Base-by-base conservation (phyloP, 2,113 vertebrate species). In the Tamias sibiricus region DNA sequence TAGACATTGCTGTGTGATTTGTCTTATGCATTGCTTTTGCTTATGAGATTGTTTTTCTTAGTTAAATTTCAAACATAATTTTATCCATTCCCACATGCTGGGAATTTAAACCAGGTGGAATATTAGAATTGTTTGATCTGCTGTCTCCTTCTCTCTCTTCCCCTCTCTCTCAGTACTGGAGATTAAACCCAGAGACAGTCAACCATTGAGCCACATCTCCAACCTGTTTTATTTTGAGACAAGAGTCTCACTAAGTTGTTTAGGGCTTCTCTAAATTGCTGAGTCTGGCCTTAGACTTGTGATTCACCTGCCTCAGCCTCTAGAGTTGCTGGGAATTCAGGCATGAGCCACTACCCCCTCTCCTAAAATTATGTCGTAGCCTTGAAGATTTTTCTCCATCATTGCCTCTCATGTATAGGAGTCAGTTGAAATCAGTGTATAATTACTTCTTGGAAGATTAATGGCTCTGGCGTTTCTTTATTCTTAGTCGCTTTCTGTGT, bases 371-470 rank as follows among this genome's bases (percentile, higher is more conserved):
- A 77, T 57, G 24, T 66, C 92, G n/a, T 59, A 81, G 64, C 42
- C 59, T 94, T 92, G 95, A 90, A 86, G 59, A 92, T 52, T 95
- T 96, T 84, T 59, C 82, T 87, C 86, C 75, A 47, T 90, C 52
- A 47, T 22, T 85, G 28, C 52, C 72, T 92, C 35, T 94, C 57
- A 2, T 44, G 75, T 91, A 80, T 96, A 68, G 85, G 64, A 95
- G 84, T 94, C 80, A 87, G 47, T 71, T 92, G 69, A 96, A 97
- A 77, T 95, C n/a, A 10, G 40, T 44, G 14, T 59, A 26, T 89
- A 93, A 54, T 32, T 94, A 93, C 64, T 95, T 93, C 75, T 91
- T 94, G 81, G n/a, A 84, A 92, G 74, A 92, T 92, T 92, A 94
- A 95, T 97, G 90, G 37, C 47, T 93, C 44, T 90, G 91, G 77